Base-by-base conservation (phyloP, 2,113 vertebrate species). In the Crocuta crocuta region DNA sequence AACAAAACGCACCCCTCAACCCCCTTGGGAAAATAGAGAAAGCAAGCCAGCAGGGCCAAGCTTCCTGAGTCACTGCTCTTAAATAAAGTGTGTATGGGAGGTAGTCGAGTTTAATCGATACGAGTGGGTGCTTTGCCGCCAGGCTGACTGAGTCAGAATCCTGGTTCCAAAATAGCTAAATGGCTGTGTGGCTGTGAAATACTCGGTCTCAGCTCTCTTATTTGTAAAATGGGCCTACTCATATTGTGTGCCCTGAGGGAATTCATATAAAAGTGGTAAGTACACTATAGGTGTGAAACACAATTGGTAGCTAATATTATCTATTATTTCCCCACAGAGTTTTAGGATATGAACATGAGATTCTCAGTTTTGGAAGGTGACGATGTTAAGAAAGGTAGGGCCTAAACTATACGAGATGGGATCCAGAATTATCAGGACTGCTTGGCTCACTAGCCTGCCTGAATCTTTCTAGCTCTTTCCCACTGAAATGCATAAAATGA, bases 191-290 rank as follows among this genome's bases (percentile, higher is more conserved):
- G 81, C 48, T 61, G 28, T 50, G 74, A 66, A 7, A 5, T 13
- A 12, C 2, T 45, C 31, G n/a, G 33, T 43, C 84, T 96, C 83
- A 70, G 55, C 94, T 79, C 96, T 91, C 71, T 84, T 13, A 61
- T 48, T 81, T 88, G 76, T 92, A 92, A 91, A 96, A 85, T 90
- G 92, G 95, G 61, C 43, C 89, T 76, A 61, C 13, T 73, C 35
- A 19, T 28, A 65, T 66, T 50, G 19, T 39, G 39, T 95, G 66
- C 23, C 39, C 33, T 5, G 28, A 94, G 9, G 26, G 35, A 66
- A 63, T 80, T 58, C 9, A 2, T 73, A 33, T 45, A 21, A 81
- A 91, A 43, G 24, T 31, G 39, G 63, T 83, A 82, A 93, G 53
- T 65, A 88, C 17, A 50, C 33, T 70, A 12, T 24, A 71, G 82